These are phyloP conservation scores for Alectoris magna DNA, from an alignment of 2,797 vertebrate species.

Conservation along the genomic window DNA sequence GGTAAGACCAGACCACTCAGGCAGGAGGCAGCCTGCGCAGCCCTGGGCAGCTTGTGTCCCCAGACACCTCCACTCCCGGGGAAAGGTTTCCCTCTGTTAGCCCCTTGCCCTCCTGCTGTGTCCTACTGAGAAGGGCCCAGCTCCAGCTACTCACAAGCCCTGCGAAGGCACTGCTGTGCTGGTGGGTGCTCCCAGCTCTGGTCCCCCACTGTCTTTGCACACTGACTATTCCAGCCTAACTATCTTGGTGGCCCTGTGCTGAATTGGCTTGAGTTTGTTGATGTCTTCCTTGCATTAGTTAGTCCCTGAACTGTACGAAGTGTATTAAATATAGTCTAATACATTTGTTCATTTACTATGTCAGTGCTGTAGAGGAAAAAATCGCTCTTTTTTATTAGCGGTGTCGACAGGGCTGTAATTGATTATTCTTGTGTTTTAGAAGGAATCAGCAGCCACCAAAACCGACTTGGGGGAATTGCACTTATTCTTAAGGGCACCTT, in stretches of 20 bases:
- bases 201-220: not conserved
- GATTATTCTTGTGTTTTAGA: not conserved
- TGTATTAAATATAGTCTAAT: not conserved
- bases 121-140: not conserved
- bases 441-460: not conserved
- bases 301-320: not conserved
- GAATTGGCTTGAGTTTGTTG: not conserved
- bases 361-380: not conserved
- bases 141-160: not conserved
- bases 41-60: not conserved
- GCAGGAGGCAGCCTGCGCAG: not conserved
- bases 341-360: not conserved
- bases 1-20: not conserved
- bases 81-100: too few species aligned
- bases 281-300: not conserved
- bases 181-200: not conserved
- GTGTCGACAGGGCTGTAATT: not conserved
- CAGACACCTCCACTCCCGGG: too few species aligned
- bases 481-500: not conserved
- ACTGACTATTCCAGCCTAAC: not conserved
- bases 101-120: too few species aligned
- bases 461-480: not conserved
- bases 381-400: not conserved
- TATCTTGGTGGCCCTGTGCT: not conserved
- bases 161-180: too few species aligned